These are phyloP conservation scores for Macrostomum lignano DNA, from an alignment of 1,140 invertebrate species.

Conservation along the genomic window DNA sequence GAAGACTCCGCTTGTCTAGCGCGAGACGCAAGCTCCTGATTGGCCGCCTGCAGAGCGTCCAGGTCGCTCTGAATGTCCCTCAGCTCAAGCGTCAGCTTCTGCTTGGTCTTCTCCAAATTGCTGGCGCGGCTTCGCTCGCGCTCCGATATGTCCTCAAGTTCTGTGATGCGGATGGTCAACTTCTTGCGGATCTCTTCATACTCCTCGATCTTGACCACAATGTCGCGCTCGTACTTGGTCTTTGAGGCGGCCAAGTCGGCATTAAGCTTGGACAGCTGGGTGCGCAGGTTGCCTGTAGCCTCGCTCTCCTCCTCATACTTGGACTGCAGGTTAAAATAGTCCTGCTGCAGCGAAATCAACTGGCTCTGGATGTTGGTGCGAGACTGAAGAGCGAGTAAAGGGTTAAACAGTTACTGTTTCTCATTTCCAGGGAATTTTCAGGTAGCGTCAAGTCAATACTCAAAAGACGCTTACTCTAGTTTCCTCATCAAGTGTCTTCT, in stretches of 20 bases:
- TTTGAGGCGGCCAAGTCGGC: constrained; percentile 17
- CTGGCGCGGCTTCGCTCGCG: constrained; percentile 11
- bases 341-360: constrained; percentile 17
- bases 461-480: constrained; percentile 15
- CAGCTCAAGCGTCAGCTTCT: constrained; percentile 2
- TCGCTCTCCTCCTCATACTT: constrained; percentile 25
- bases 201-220: constrained; percentile 20
- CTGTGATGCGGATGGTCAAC: constrained; percentile 17
- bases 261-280: constrained; percentile 14
- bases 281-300: constrained; percentile 13
- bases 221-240: constrained; percentile 21
- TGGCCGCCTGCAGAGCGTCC: constrained; percentile 7
- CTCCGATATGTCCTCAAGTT: constrained; percentile 19
- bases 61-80: neutral
- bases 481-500: constrained; percentile 22
- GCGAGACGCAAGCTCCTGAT: constrained; percentile 12
- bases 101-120: constrained; percentile 8
- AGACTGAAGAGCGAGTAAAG: constrained; percentile 12
- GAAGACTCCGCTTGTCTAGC: constrained; percentile 22
- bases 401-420: neutral
- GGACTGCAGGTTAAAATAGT: constrained; percentile 23
- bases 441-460: neutral
- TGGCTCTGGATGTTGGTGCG: constrained; percentile 19
- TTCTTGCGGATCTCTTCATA: constrained; percentile 23
- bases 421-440: neutral